Evolutionary conservation across 2,888 invertebrate genomes (phyloP), one percentile per base, ranked within the genome.

Genomic region (Caenorhabditis drosophilae): DNA sequence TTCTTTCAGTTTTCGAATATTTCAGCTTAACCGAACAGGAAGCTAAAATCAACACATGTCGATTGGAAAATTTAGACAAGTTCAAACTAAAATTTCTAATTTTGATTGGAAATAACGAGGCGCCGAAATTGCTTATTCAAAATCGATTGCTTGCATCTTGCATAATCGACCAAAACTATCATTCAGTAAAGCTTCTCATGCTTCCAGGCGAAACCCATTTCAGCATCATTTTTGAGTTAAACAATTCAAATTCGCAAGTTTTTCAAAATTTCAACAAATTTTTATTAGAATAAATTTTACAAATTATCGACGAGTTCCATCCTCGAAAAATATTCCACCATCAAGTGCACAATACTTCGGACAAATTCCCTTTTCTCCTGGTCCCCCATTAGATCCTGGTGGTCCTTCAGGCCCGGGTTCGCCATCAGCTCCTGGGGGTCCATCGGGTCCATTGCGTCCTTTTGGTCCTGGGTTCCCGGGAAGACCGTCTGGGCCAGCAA

Each of bases 261-360:
- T n/a, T n/a, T 12, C 6, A 31, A 31, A 31, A 31, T 6, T 31
- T 31, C 31, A 31, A 31, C 31, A 31, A 31, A 9, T 31, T 31
- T 31, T 31, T 6, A 31, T 6, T 9, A 31, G 12, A 23, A 26
- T 6, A 46, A 46, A 46, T 27, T 9, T 16, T 26, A 38, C 46
- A 16, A 52, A 23, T 66, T 45, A 66, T 16, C 66, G 55, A 44
- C 66, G 25, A 11, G 69, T 75, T 53, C 77, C 77, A 48, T 74
- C 75, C 42, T 73, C 76, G 67, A 76, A 75, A 71, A 75, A 75
- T 41, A 75, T 70, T 46, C 75, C 75, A 40, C 75, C 75, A 41
- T 75, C 75, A 52, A 69, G 57, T 40, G 77, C 70, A 56, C 77
- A 77, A 57, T 77, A 63, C 20, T 63, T 63, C 22, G 63, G 63